Percentiles rank a stretch among this genome's conserved stretches.
phyloP scores from a whole-genome alignment of 2,113 vertebrate species.

The Cyprinus carpio region DNA sequence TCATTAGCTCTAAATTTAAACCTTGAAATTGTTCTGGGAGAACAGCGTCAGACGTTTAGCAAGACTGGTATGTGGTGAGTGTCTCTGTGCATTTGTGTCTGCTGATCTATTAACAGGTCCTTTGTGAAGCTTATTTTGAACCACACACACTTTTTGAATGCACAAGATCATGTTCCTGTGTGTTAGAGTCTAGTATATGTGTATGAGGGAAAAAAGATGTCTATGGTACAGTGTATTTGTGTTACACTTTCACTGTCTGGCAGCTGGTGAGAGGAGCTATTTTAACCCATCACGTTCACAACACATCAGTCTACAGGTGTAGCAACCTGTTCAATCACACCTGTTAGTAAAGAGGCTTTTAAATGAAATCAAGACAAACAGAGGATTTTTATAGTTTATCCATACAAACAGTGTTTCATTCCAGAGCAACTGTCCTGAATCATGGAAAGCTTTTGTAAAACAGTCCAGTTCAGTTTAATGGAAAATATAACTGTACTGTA shows the following conservation, averaged over 20 bases:
- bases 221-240: background rate
- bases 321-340: no score
- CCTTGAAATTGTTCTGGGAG: constrained; percentile 2
- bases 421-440: background rate
- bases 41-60: background rate
- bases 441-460: no score
- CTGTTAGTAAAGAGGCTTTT: no score
- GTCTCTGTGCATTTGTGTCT: constrained; percentile 14
- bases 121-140: constrained; percentile 14
- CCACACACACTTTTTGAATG: background rate
- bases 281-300: no score
- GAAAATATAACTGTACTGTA: background rate
- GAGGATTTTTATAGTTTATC: background rate
- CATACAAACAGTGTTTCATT: background rate
- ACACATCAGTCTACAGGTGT: no score
- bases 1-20: constrained; percentile 16
- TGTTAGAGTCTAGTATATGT: background rate
- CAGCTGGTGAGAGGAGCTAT: no score
- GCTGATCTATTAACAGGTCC: constrained; percentile 2
- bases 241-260: background rate
- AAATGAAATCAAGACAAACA: background rate
- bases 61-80: constrained; percentile 7
- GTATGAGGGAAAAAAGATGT: background rate
- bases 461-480: background rate
- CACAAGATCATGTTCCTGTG: background rate